A percentile compares a stretch with the other conserved stretches of the same genome.
Conservation (phyloP, 2,113 vertebrate genomes). For the Syrrhaptes paradoxus region DNA sequence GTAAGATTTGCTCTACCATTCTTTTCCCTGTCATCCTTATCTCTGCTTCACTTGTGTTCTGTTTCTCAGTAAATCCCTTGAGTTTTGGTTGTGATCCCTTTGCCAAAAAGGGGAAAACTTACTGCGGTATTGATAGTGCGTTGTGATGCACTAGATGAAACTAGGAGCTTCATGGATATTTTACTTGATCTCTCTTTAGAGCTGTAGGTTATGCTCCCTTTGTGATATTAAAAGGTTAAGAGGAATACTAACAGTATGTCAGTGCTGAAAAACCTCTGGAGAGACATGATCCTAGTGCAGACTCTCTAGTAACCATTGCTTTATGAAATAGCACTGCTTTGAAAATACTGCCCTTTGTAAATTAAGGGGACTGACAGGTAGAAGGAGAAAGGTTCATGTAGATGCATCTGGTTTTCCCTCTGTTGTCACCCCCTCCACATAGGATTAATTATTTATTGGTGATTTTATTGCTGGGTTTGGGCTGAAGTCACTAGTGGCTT, state of each 20-base stretch:
- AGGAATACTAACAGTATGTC: not conserved
- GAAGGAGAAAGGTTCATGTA: fast-evolving
- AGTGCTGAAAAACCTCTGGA: not conserved
- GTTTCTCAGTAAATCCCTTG: not conserved
- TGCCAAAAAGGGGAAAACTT: not conserved
- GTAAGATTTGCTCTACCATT: not conserved
- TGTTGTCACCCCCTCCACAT: not conserved
- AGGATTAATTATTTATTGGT: not conserved
- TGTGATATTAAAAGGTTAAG: not conserved
- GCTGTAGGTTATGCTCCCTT: not conserved
- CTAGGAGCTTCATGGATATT: not conserved
- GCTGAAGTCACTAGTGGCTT: not conserved
- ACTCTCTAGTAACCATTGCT: not conserved
- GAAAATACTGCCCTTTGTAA: not conserved
- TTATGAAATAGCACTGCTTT: not conserved
- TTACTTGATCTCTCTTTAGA: not conserved
- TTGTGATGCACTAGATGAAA: not conserved
- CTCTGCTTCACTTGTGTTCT: not conserved
- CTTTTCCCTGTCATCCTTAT: not conserved
- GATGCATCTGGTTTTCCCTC: not conserved
- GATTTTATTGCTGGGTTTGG: not conserved
- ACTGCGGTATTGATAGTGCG: not conserved
- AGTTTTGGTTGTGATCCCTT: not conserved
- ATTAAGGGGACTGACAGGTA: not conserved
- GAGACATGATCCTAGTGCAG: not conserved